Evolutionary conservation across 2,888 invertebrate genomes (phyloP), one percentile per base, ranked within the genome.

Genomic region (Aphidoletes aphidimyza): DNA sequence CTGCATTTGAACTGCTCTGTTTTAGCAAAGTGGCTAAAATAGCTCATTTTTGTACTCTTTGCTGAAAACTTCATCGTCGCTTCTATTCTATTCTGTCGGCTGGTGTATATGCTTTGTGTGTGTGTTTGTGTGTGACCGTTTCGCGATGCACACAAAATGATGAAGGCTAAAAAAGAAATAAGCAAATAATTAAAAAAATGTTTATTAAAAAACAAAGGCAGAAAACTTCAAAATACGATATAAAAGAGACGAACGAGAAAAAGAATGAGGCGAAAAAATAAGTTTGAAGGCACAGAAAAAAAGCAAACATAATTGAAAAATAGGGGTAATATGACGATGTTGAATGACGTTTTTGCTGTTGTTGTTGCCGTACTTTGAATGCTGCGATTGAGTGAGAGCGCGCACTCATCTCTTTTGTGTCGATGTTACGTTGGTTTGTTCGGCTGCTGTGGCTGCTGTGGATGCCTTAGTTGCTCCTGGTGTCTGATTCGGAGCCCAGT

Each of bases 241-340:
- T 54, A 54, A 69, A 69, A 69, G 69, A 30, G 34, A 34, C 30
- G 69, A 30, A 69, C 26, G 30, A 34, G 8, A 14, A n/a, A 69
- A 69, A 30, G 14, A 17, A n/a, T n/a, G n/a, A n/a, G n/a, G n/a
- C n/a, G 69, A 69, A 30, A 30, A 69, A 69, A 69, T 11, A 34
- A 14, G 30, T 69, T 69, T 9, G 0, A 69, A n/a, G n/a, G n/a
- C n/a, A n/a, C n/a, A n/a, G n/a, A 30, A 69, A 69, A 69, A 69
- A 69, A 30, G 34, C 69, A 69, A 69, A 69, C 30, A 69, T 69
- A 69, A 69, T 69, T 69, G 69, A 69, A 69, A 69, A 69, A 69
- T 69, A 69, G 69, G 69, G 69, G 69, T 69, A 69, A 69, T 69
- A 69, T 69, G 69, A 69, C 69, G 69, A 69, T 69, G 69, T 69